Percentiles rank a stretch among this genome's conserved stretches.
Evolutionary conservation across 2,888 invertebrate species (phyloP).

Genomic region (Tortricodes alternella): DNA sequence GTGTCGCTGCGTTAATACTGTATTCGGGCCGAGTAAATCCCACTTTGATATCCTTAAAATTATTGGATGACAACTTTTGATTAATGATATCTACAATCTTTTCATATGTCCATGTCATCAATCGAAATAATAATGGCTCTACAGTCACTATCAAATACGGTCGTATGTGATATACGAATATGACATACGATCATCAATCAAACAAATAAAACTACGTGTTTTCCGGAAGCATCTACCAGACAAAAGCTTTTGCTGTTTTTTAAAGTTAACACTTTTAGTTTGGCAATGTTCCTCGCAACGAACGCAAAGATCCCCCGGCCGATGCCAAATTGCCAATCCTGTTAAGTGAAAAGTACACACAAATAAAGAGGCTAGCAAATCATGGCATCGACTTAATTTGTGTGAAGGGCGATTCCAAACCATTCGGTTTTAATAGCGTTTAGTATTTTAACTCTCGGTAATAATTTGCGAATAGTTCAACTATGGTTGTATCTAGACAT

Average conservation of each 20-base stretch:
- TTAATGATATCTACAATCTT: constrained; percentile 2
- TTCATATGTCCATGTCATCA: not conserved
- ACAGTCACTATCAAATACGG: too few relatives aligned
- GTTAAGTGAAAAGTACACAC: constrained; percentile 61
- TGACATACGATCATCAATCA: not conserved
- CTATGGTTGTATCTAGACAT: too few relatives aligned
- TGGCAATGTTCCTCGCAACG: constrained; percentile 27
- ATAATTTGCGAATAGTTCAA: too few relatives aligned
- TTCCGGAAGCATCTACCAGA: not conserved
- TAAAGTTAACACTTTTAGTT: constrained; percentile 9
- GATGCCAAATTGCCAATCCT: constrained; percentile 73
- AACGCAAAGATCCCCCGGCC: constrained; percentile 23
- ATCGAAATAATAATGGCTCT: not conserved
- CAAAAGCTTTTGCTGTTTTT: not conserved
- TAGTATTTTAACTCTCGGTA: not conserved
- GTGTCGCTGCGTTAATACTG: not conserved
- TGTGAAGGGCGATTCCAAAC: constrained; percentile 37
- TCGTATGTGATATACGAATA: not conserved
- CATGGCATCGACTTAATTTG: constrained; percentile 43
- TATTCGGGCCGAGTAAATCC: constrained; percentile 7
- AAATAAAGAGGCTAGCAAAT: constrained; percentile 44
- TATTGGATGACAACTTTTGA: constrained; percentile 26
- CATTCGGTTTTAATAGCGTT: constrained; percentile 11
- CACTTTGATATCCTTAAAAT: constrained; percentile 18
- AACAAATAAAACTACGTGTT: not conserved